Evolutionary conservation across 1,140 invertebrate genomes (phyloP), one percentile per base, ranked within the genome.

Genomic region (Sitobion miscanthi): DNA sequence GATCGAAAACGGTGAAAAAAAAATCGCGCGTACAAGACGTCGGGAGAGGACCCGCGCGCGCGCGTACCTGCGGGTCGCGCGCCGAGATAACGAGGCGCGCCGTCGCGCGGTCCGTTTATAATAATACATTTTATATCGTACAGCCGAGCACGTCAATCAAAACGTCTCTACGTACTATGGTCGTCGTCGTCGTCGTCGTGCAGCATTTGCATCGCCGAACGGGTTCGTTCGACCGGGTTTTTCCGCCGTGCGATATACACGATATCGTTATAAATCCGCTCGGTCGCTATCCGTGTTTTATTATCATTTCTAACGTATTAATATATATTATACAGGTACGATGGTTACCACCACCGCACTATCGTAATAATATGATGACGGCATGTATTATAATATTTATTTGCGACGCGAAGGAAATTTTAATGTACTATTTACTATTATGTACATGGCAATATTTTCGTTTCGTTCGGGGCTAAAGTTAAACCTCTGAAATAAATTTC

Each of bases 1-100:
- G 89, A 69, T 69, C 89, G 89, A 90, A 90, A 90, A 90, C 89
- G 89, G 89, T 90, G 45, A n/a, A 45, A 69, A 25, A 57, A 57
- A 38, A 45, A 54, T 17, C 47, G 11, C 87, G 17, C 2, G 47
- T 35, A 35, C 21, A 30, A n/a, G 35, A 88, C 47, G 38, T 17
- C 30, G n/a, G 23, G 35, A 17, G 35, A 17, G 21, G 3, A 35
- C 35, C 49, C n/a, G 86, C 35, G 49, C 0, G 11, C 87, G 49
- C 42, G 2, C 35, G 35, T 35, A 35, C 35, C 38, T 20, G 42
- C 54, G 52, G 54, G 17, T 35, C 87, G 14, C 5, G 52, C 5
- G 52, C 20, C 35, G 87, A 45, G 89, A 69, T 90, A 90, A 90
- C 89, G 89, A 90, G 42, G 42, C 4, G 54, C 57, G 87, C 21